Conservation (phyloP, 2,888 invertebrate species). For the Chironomus riparius region DNA sequence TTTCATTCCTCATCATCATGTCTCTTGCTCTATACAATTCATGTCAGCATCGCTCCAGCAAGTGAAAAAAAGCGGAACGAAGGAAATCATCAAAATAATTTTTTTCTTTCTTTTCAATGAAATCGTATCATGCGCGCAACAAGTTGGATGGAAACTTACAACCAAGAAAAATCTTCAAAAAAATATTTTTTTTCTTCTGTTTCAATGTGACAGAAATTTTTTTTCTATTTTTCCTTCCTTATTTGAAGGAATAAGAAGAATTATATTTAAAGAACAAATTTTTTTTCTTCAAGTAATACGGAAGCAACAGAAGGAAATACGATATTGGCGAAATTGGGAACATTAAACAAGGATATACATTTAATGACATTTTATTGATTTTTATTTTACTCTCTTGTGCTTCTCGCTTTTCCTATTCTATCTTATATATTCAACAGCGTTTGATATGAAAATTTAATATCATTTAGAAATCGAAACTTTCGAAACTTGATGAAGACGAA, state of each 20-base stretch:
- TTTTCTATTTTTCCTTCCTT: not conserved
- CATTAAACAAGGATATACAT: constrained; percentile 24
- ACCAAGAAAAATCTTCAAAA: constrained; percentile 24
- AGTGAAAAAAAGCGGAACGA: not conserved
- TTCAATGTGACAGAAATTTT: constrained; percentile 16
- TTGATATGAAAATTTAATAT: too few species aligned
- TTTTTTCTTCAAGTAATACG: not conserved
- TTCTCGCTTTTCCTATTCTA: too few species aligned
- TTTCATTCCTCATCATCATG: not conserved
- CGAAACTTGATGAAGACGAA: too few species aligned
- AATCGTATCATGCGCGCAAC: constrained; percentile 24
- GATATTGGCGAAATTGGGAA: constrained; percentile 20
- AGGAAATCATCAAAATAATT: constrained; percentile 16
- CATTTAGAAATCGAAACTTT: too few species aligned
- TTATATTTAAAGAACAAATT: too few species aligned
- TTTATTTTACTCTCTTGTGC: not conserved
- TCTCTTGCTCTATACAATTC: not conserved
- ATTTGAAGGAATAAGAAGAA: not conserved
- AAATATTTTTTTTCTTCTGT: not conserved
- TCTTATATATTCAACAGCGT: not conserved
- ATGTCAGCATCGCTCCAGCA: not conserved
- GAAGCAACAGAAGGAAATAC: constrained; percentile 17
- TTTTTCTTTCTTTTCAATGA: not conserved
- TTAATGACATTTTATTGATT: constrained; percentile 27
- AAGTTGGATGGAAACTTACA: constrained; percentile 22